Base-by-base conservation (phyloP, 1,140 invertebrate species). In the Drosophila grimshawi region DNA sequence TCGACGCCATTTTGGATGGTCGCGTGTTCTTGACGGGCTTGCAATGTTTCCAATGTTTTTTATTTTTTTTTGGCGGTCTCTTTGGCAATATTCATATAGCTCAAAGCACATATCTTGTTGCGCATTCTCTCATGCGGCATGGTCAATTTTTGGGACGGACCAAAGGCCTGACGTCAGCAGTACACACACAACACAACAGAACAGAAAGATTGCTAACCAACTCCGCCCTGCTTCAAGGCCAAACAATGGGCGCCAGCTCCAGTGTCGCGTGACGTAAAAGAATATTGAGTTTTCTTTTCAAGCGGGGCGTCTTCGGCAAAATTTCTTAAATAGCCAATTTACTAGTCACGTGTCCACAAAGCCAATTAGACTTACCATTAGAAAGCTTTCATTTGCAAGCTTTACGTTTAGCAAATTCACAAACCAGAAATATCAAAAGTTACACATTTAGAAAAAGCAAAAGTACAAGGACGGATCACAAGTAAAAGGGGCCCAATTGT, bases 241-340 rank as follows among this genome's bases (percentile, higher is more conserved):
- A 86, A 86, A 82, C 83, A 88, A 67, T 51, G 64, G 65, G 71
- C 67, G 65, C 66, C 70, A 70, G 37, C 52, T 37, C 67, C 72
- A 66, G 77, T 82, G 80, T 86, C 83, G 83, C 83, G 82, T 86
- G 82, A 86, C 82, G 81, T 79, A 86, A 73, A 82, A 79, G 79
- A 71, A 79, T 86, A 86, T 82, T 71, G 82, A 53, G 69, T 81
- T 72, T 76, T 81, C 53, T 46, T 73, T 66, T 71, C 62, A 56
- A 11, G 63, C 39, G 63, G 35, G 53, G 43, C 56, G 66, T 37
- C 82, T 81, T 55, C 71, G 66, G 55, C 56, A 52, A 61, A 19
- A 71, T 80, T 79, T 82, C 51, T 55, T 61, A 32, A 63, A 55
- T 49, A 74, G 48, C 49, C 49, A 53, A 43, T 62, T 55, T 39